A percentile compares a stretch with the other conserved stretches of the same genome.
Conservation (phyloP, 2,888 invertebrate genomes). For the Tetragonula carbonaria region DNA sequence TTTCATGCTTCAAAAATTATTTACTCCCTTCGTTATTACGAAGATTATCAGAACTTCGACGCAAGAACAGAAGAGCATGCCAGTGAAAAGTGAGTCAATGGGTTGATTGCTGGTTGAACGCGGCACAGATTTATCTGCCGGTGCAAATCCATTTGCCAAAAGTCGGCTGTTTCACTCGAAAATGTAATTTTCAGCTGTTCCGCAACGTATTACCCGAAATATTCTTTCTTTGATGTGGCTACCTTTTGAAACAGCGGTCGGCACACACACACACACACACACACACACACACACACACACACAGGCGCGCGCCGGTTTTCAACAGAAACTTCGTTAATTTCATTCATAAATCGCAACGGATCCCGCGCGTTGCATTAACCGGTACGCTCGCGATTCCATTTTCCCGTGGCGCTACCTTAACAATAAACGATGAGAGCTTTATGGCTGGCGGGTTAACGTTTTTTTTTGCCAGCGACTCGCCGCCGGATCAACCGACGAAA, state of each 20-base stretch:
- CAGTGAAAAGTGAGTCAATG: background rate
- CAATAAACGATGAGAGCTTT: slow-evolving; percentile 19
- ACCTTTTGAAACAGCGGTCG: background rate
- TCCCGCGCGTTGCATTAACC: slow-evolving; percentile 6
- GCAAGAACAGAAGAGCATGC: background rate
- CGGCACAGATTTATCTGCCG: background rate
- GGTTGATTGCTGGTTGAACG: background rate
- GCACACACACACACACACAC: no score
- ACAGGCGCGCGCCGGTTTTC: background rate
- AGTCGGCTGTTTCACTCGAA: background rate
- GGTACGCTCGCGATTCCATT: background rate
- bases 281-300: no score
- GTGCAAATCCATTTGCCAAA: background rate
- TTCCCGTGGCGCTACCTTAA: background rate
- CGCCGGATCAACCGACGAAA: background rate
- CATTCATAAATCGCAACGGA: slow-evolving; percentile 23
- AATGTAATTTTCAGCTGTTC: slow-evolving; percentile 16
- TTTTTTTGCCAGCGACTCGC: background rate
- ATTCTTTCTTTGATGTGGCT: slow-evolving; percentile 18
- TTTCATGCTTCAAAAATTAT: no score
- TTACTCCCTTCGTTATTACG: no score
- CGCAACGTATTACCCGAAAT: background rate
- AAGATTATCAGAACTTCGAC: background rate
- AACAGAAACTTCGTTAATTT: slow-evolving; percentile 22
- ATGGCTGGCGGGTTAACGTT: background rate